These are phyloP conservation scores for Petromus typicus DNA, from an alignment of 2,113 vertebrate species.

Conservation along the genomic window DNA sequence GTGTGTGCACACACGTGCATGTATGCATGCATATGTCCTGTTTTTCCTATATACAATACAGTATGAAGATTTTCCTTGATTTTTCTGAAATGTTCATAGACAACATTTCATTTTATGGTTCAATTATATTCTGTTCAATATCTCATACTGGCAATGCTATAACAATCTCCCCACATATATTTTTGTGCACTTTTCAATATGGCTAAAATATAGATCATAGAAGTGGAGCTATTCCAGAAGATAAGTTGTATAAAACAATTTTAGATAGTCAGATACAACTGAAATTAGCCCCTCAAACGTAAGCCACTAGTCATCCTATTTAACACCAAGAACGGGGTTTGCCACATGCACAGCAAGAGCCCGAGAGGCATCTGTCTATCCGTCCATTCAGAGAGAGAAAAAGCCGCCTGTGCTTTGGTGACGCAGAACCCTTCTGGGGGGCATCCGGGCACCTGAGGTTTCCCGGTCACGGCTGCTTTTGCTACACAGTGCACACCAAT, in stretches of 20 bases:
- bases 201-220: neutral
- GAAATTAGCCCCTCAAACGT: neutral
- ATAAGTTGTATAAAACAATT: neutral
- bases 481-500: neutral
- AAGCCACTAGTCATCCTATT: neutral
- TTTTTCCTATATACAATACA: conserved; percentile 14
- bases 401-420: neutral
- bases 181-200: neutral
- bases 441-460: no score
- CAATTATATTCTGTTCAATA: neutral
- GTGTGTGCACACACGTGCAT: no score
- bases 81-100: neutral
- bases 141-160: neutral
- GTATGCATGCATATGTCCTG: no score
- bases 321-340: neutral
- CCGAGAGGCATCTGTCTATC: neutral
- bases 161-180: neutral
- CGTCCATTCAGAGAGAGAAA: neutral
- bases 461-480: neutral
- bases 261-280: no score
- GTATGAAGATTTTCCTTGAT: neutral
- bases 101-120: neutral
- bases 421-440: no score
- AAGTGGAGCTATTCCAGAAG: neutral
- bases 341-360: neutral